Evolutionary conservation across 2,888 invertebrate genomes (phyloP).

Genomic region (Ormyrus pomaceus): DNA sequence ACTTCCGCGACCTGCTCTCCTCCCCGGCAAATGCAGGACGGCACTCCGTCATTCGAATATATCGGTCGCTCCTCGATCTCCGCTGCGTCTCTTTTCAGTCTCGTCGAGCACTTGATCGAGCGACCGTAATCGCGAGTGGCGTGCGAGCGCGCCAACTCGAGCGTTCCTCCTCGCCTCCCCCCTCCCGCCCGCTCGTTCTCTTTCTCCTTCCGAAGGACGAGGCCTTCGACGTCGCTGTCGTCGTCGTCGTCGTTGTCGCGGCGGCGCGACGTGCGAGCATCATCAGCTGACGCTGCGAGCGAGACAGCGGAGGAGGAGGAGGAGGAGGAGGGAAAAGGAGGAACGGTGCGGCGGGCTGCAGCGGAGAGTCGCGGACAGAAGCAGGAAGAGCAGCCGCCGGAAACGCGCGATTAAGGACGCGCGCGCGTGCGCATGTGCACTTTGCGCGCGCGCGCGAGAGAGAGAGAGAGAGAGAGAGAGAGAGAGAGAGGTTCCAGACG

Average conservation of each 20-base stretch:
- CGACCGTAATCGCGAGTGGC: neutral
- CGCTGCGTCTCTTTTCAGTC: slow-evolving; percentile 2
- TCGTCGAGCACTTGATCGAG: slow-evolving; percentile 25
- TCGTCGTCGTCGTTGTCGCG: too few relatives aligned
- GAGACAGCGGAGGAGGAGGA: slow-evolving; percentile 2
- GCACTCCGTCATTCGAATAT: neutral
- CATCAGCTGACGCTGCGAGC: slow-evolving; percentile 37
- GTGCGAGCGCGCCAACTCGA: slow-evolving; percentile 12
- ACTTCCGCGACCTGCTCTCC: too few relatives aligned
- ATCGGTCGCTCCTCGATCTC: neutral
- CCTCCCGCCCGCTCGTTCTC: slow-evolving; percentile 28
- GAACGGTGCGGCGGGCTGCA: neutral
- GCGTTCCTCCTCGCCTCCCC: slow-evolving; percentile 4
- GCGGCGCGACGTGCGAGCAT: slow-evolving; percentile 1
- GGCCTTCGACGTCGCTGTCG: slow-evolving; percentile 59
- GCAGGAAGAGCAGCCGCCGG: slow-evolving; percentile 57
- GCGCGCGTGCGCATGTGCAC: neutral
- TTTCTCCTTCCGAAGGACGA: slow-evolving; percentile 63
- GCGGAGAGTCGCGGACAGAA: slow-evolving; percentile 43
- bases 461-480: too few relatives aligned
- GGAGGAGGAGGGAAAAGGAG: neutral
- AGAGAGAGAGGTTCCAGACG: neutral
- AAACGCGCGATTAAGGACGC: slow-evolving; percentile 48
- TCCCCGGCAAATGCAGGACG: too few relatives aligned
- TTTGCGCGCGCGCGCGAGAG: neutral